These are phyloP conservation scores for Tipula lateralis DNA, from an alignment of 2,888 invertebrate genomes.

Conservation along the genomic window DNA sequence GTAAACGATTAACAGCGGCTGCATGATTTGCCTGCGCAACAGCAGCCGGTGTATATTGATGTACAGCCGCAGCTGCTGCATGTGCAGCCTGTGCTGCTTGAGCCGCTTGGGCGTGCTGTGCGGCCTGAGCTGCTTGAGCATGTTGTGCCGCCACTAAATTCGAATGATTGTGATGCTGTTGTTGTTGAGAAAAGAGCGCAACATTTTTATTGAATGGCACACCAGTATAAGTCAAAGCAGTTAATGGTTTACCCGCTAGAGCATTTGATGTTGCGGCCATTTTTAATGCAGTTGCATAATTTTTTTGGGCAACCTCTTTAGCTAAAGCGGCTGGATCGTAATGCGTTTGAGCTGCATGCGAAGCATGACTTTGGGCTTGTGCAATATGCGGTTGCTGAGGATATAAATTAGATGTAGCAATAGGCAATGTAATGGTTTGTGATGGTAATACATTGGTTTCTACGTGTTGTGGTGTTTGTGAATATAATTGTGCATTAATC, in stretches of 20 bases:
- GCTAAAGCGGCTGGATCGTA: constrained; percentile 64
- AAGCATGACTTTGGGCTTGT: constrained; percentile 36
- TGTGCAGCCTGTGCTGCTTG: constrained; percentile 42
- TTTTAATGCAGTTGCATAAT: constrained; percentile 71
- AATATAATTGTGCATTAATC: constrained; percentile 33
- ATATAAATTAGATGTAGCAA: constrained; percentile 20
- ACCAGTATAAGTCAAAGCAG: constrained; percentile 64
- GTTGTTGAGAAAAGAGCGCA: constrained; percentile 29
- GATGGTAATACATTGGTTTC: neutral
- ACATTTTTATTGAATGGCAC: constrained; percentile 60
- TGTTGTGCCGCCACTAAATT: constrained; percentile 27
- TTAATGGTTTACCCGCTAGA: constrained; percentile 51
- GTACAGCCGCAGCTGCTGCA: constrained; percentile 40
- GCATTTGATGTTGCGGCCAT: constrained; percentile 51
- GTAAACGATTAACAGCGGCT: constrained; percentile 36
- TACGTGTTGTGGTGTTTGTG: constrained; percentile 13
- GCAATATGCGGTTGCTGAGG: constrained; percentile 35
- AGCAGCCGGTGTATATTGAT: constrained; percentile 30
- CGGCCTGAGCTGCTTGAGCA: constrained; percentile 30
- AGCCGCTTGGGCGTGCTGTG: constrained; percentile 40
- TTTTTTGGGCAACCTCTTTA: constrained; percentile 78
- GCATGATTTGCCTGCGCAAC: constrained; percentile 31
- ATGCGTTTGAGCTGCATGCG: constrained; percentile 49
- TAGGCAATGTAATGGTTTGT: constrained; percentile 27
- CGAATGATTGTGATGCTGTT: constrained; percentile 36